These are phyloP conservation scores for Cynopterus brachyotis DNA, from an alignment of 2,113 vertebrate genomes.

Conservation along the genomic window DNA sequence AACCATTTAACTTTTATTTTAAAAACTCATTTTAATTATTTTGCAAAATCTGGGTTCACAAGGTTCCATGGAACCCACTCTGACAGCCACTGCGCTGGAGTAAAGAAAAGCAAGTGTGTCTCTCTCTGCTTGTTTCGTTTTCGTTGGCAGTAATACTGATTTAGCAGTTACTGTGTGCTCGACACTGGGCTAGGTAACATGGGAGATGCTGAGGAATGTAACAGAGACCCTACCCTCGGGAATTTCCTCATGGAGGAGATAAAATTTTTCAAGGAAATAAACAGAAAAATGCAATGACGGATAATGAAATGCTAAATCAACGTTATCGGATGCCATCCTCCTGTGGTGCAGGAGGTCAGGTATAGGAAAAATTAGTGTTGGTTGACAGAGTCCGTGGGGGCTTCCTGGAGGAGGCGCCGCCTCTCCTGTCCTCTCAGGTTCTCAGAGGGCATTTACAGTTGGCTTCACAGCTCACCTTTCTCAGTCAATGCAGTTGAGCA, in stretches of 20 bases:
- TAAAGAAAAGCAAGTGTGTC: neutral
- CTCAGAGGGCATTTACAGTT: neutral
- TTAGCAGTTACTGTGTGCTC: neutral
- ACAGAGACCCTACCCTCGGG: neutral
- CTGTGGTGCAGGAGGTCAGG: neutral
- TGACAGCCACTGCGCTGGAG: neutral
- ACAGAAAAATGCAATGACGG: neutral
- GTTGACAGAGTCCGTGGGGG: neutral
- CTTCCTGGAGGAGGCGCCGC: neutral
- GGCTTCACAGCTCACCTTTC: neutral
- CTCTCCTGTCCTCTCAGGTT: neutral
- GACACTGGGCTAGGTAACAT: neutral
- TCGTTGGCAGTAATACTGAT: rapidly evolving
- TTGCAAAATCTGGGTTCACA: neutral
- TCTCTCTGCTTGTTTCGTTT: neutral
- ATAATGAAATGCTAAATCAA: neutral
- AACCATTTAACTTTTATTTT: neutral
- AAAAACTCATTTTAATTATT: neutral
- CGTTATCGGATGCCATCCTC: neutral
- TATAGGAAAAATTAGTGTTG: neutral
- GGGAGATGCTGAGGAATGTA: neutral
- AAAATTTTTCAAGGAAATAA: neutral
- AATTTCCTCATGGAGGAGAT: neutral
- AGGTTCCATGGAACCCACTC: neutral
- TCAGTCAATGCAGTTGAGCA: neutral